phyloP scores from a whole-genome alignment of 2,888 invertebrate genomes.

The Drosophila rellima region DNA sequence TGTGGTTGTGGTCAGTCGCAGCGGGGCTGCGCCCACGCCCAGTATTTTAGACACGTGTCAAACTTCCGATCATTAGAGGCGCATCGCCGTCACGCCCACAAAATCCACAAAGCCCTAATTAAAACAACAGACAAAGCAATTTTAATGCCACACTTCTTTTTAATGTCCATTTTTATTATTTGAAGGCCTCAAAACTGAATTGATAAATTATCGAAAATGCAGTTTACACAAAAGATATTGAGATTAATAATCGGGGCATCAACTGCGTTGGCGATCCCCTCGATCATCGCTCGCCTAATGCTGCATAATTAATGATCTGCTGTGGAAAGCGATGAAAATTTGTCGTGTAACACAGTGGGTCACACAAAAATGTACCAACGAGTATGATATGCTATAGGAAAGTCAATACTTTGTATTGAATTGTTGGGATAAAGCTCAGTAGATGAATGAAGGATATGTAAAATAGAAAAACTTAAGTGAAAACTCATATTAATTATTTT shows the following conservation, averaged over 20 bases:
- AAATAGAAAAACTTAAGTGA: neutral
- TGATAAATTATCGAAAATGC: conserved; percentile 77
- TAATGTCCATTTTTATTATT: conserved; percentile 20
- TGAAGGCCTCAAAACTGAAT: conserved; percentile 28
- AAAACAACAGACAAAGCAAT: conserved; percentile 73
- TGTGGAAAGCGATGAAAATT: conserved; percentile 59
- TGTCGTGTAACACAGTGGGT: conserved; percentile 50
- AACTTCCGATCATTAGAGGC: conserved; percentile 80
- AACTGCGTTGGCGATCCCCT: conserved; percentile 67
- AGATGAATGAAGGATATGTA: neutral
- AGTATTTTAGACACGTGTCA: conserved; percentile 67
- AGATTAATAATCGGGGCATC: conserved; percentile 72
- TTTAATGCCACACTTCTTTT: conserved; percentile 59
- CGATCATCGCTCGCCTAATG: conserved; percentile 51
- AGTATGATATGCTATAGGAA: neutral
- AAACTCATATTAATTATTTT: too few relatives aligned
- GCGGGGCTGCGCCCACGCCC: conserved; percentile 49
- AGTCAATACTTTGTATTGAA: neutral
- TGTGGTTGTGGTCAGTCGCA: conserved; percentile 25
- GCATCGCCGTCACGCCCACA: conserved; percentile 65
- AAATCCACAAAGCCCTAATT: conserved; percentile 63
- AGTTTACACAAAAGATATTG: conserved; percentile 74
- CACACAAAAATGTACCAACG: conserved; percentile 8
- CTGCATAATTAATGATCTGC: conserved; percentile 70
- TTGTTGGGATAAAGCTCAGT: neutral